Evolutionary conservation across 2,113 vertebrate species (phyloP).

Genomic region (Marmota monax): DNA sequence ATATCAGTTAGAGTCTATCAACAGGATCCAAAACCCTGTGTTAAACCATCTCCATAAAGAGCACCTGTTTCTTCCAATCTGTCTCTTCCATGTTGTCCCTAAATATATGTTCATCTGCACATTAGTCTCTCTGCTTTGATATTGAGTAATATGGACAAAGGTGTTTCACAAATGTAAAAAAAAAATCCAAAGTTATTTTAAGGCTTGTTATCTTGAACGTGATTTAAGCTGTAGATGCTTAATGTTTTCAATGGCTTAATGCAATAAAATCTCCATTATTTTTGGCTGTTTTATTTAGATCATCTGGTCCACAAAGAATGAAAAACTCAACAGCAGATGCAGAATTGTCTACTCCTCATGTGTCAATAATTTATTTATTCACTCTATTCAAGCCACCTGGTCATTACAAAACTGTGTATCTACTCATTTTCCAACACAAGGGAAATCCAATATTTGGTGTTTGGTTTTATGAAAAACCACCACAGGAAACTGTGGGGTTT

Average conservation of each 20-base stretch:
- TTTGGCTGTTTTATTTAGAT: conserved; percentile 86
- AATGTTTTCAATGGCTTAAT: conserved; percentile 82
- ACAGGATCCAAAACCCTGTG: conserved; percentile 21
- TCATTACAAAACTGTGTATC: conserved; percentile 80
- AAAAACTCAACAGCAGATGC: conserved; percentile 80
- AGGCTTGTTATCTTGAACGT: conserved; percentile 73
- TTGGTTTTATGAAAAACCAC: conserved; percentile 79
- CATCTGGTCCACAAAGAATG: conserved; percentile 86
- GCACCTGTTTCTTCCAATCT: conserved; percentile 68
- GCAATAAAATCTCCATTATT: conserved; percentile 86
- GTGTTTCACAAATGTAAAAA: conserved; percentile 1
- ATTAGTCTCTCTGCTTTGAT: background rate
- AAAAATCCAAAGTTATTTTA: conserved; percentile 67
- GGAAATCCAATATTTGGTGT: conserved; percentile 70
- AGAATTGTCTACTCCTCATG: conserved; percentile 85
- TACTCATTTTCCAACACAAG: conserved; percentile 79
- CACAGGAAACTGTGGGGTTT: conserved; percentile 32
- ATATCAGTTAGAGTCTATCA: conserved; percentile 63
- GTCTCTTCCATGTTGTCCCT: background rate
- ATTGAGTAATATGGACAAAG: conserved; percentile 49
- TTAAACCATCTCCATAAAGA: conserved; percentile 72
- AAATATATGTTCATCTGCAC: background rate
- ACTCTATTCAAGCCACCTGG: conserved; percentile 80
- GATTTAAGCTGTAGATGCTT: conserved; percentile 76
- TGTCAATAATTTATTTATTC: conserved; percentile 88